phyloP scores from a whole-genome alignment of 2,888 invertebrate species.

The Lepidocyrtoides sp. region DNA sequence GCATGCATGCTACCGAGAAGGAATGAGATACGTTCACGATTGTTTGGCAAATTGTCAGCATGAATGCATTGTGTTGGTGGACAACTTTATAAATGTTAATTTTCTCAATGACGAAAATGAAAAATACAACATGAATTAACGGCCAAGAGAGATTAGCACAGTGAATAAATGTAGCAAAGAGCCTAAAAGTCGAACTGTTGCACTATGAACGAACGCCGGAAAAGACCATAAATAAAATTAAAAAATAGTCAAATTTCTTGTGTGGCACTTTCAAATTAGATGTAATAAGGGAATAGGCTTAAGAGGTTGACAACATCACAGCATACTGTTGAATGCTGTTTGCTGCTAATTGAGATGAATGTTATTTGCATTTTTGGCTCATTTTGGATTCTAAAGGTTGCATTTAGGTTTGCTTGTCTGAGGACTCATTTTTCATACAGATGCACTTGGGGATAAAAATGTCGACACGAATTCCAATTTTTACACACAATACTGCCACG shows the following conservation, averaged over 20 bases:
- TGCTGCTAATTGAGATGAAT: not conserved
- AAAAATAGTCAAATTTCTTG: too few relatives aligned
- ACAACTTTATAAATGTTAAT: not conserved
- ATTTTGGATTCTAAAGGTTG: constrained; percentile 51
- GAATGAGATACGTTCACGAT: not conserved
- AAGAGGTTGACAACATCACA: not conserved
- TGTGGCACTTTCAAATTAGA: not conserved
- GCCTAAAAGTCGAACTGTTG: too few relatives aligned
- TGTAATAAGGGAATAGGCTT: not conserved
- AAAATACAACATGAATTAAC: not conserved
- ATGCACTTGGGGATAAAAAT: constrained; percentile 36
- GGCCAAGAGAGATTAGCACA: too few relatives aligned
- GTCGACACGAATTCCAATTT: constrained; percentile 1
- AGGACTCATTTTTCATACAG: not conserved
- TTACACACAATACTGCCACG: not conserved
- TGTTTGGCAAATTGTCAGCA: not conserved
- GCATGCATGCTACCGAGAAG: too few relatives aligned
- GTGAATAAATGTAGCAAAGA: too few relatives aligned
- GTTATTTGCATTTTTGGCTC: constrained; percentile 68
- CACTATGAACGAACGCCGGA: too few relatives aligned
- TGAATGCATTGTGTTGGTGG: not conserved
- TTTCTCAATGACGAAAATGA: constrained; percentile 15
- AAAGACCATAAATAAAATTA: too few relatives aligned
- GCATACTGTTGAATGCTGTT: constrained; percentile 16
- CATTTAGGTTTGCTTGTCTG: not conserved